Evolutionary conservation across 1,140 invertebrate genomes (phyloP).

Genomic region (Heliconius eleuchia): DNA sequence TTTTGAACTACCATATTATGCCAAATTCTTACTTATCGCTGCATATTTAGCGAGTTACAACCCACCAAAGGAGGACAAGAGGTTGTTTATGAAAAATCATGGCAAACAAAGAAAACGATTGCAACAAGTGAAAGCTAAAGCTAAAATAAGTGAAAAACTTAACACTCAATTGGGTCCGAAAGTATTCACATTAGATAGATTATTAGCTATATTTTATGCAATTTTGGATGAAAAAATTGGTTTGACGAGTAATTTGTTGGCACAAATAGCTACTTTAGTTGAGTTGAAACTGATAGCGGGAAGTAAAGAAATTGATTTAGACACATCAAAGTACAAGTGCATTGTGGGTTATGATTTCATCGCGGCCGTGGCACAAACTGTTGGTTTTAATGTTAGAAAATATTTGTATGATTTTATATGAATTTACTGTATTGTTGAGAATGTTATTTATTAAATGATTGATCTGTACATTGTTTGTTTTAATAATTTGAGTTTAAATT

Average conservation of each 20-base stretch:
- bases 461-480: background rate
- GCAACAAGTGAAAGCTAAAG: conserved; percentile 83
- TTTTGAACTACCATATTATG: conserved; percentile 93
- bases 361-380: conserved; percentile 84
- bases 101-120: conserved; percentile 83
- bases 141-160: conserved; percentile 82
- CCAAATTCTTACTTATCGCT: conserved; percentile 93
- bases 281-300: conserved; percentile 86
- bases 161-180: conserved; percentile 88
- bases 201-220: conserved; percentile 95
- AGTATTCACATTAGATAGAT: conserved; percentile 90
- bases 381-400: conserved; percentile 87
- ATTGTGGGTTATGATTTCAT: conserved; percentile 88
- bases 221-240: conserved; percentile 92
- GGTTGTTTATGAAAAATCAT: conserved; percentile 90
- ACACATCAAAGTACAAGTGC: conserved; percentile 86
- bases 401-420: conserved; percentile 88
- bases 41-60: conserved; percentile 96
- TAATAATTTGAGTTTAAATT: background rate
- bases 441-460: conserved; percentile 1
- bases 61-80: conserved; percentile 91
- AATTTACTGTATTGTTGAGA: conserved; percentile 13
- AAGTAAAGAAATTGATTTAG: conserved; percentile 84
- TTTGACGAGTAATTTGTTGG: conserved; percentile 90
- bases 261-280: conserved; percentile 89